Evolutionary conservation across 2,797 vertebrate genomes (phyloP), one percentile per base, ranked within the genome.

Genomic region (Chiroxiphia lanceolata): DNA sequence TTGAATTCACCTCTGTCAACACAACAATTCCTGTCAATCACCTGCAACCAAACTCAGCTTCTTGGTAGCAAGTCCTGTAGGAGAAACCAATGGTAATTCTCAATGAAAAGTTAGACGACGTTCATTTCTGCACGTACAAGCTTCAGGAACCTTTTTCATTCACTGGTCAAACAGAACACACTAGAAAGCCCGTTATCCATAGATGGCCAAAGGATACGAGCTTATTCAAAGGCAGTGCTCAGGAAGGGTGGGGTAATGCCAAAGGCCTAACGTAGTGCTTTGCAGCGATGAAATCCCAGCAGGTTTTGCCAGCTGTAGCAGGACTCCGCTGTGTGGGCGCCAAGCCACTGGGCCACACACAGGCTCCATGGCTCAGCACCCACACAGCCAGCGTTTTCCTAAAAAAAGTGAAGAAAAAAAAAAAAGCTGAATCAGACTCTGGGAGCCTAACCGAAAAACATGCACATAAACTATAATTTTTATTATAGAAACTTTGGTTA

Each of bases 391-490:
- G 3, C 0, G 0, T n/a, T 15, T 47, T 42, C 74, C 59, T 31
- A 8, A 23, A 11, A 64, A 71, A 87, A 27, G 17, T 11, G 26
- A 5, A 3, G 17, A 47, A 45, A 50, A 60, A 69, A 60, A 69
- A 36, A 95, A 61, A 56, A 42, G 93, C 95, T 97, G 92, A 97
- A 96, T 97, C 96, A 93, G 84, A 50, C 54, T 81, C 80, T 89
- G 64, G 1, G 63, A 65, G 81, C 71, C 54, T 90, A 85, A 95
- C 70, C 85, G 60, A 84, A 94, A 97, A 96, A 90, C 53, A 95
- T 63, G 60, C 69, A 90, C 60, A 65, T 72, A 53, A 93, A 85
- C 76, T 87, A 56, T 89, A 77, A 34, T 87, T 79, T 95, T 86
- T 93, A 90, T 89, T 95, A 71, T 42, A 77, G 92, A 90, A 89